These are phyloP conservation scores for Phenganax subtilis DNA, from an alignment of 92 coral and sea anemone genomes.

Conservation along the genomic window DNA sequence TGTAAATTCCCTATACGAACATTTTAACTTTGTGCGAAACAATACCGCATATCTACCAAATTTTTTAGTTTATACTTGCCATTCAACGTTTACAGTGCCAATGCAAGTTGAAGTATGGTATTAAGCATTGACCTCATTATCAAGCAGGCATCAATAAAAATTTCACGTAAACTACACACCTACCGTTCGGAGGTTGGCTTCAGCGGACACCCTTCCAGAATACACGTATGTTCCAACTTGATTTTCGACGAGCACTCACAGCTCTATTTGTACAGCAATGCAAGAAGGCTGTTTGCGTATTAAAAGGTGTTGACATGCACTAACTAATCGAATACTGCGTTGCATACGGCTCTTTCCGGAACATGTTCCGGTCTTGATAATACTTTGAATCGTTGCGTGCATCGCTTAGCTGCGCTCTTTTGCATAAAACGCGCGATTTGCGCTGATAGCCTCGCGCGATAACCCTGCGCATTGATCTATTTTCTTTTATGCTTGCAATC, in stretches of 20 bases:
- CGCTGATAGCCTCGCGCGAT: conserved; percentile 32
- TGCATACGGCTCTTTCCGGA: conserved; percentile 38
- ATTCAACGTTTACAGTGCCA: not conserved
- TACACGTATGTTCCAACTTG: conserved; percentile 2
- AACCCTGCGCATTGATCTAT: conserved; percentile 6
- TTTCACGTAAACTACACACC: conserved; percentile 27
- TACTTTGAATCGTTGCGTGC: conserved; percentile 34
- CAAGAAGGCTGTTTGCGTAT: conserved; percentile 32
- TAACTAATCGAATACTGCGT: conserved; percentile 37
- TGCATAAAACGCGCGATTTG: not conserved
- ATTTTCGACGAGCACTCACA: conserved; percentile 6
- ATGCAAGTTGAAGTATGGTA: not conserved
- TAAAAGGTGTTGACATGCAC: conserved; percentile 39
- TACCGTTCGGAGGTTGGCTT: conserved; percentile 22
- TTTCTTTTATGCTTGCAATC: conserved; percentile 6
- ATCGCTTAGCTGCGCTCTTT: conserved; percentile 15
- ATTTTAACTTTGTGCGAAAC: conserved; percentile 9
- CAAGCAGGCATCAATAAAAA: not conserved
- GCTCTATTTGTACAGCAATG: conserved; percentile 34
- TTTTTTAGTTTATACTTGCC: no score
- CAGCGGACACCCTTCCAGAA: not conserved
- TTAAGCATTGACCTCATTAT: no score
- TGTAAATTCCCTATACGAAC: conserved; percentile 5
- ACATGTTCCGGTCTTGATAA: conserved; percentile 34
- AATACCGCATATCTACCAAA: not conserved